A percentile compares a stretch with the other conserved stretches of the same genome.
These are phyloP conservation scores for Cephus runcator DNA, from an alignment of 2,888 invertebrate species.

Conservation along the genomic window DNA sequence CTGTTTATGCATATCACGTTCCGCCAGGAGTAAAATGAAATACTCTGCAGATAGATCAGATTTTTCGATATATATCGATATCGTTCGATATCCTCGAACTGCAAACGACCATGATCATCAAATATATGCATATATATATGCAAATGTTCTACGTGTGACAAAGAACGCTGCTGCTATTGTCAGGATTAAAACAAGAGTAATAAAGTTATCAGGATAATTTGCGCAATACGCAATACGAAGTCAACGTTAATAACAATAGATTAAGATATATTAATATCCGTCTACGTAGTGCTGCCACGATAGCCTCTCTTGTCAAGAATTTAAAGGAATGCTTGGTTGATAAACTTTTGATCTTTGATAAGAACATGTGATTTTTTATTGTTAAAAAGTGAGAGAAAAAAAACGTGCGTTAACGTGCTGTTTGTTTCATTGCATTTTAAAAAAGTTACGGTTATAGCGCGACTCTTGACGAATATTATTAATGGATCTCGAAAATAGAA, in stretches of 20 bases:
- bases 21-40: not conserved
- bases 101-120: not conserved
- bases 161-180: not conserved
- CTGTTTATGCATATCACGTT: not conserved
- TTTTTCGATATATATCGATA: not conserved
- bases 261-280: too few relatives aligned
- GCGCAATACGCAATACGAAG: not conserved
- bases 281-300: too few relatives aligned
- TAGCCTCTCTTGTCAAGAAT: too few relatives aligned
- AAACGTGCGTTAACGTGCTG: not conserved
- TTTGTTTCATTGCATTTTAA: not conserved
- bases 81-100: not conserved
- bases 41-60: too few relatives aligned
- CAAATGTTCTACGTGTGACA: not conserved
- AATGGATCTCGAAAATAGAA: not conserved
- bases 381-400: not conserved
- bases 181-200: not conserved
- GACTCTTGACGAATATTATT: not conserved
- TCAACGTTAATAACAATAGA: not conserved
- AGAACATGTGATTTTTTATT: not conserved
- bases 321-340: too few relatives aligned
- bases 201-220: not conserved
- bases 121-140: too few relatives aligned
- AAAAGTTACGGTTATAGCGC: not conserved
- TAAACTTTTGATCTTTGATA: not conserved